phyloP scores from a whole-genome alignment of 2,113 vertebrate species.

The Chiloscyllium plagiosum region DNA sequence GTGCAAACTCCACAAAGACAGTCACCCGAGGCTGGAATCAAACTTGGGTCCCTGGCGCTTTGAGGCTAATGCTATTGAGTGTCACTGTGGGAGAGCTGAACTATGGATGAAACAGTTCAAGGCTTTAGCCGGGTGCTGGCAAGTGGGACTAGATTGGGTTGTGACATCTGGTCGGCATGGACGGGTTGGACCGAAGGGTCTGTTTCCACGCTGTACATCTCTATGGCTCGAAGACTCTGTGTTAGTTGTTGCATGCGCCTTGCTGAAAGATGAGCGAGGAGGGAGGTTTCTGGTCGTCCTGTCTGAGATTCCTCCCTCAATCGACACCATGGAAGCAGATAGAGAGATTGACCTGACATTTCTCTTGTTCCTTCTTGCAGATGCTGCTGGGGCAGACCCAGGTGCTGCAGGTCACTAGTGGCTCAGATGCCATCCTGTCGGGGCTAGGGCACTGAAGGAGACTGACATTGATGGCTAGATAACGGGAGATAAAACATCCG shows the following conservation, averaged over 20 bases:
- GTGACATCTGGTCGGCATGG: too few relatives aligned
- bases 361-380: not conserved
- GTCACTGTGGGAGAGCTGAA: not conserved
- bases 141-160: too few relatives aligned
- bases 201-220: too few relatives aligned
- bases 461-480: not conserved
- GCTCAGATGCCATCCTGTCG: not conserved
- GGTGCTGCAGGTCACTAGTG: not conserved
- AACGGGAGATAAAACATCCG: not conserved
- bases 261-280: not conserved
- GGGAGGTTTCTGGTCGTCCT: not conserved
- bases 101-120: not conserved
- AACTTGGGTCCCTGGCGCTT: too few relatives aligned
- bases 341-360: not conserved
- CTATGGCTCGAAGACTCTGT: too few relatives aligned
- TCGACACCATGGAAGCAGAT: not conserved
- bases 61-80: not conserved
- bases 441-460: not conserved
- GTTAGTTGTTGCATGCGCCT: not conserved
- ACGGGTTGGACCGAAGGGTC: too few relatives aligned
- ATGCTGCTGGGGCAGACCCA: not conserved
- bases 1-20: too few relatives aligned
- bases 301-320: not conserved
- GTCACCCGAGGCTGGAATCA: too few relatives aligned
- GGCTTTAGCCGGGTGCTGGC: not conserved